phyloP scores from a whole-genome alignment of 23 tunicate genomes.

The Trididemnum clinides region DNA sequence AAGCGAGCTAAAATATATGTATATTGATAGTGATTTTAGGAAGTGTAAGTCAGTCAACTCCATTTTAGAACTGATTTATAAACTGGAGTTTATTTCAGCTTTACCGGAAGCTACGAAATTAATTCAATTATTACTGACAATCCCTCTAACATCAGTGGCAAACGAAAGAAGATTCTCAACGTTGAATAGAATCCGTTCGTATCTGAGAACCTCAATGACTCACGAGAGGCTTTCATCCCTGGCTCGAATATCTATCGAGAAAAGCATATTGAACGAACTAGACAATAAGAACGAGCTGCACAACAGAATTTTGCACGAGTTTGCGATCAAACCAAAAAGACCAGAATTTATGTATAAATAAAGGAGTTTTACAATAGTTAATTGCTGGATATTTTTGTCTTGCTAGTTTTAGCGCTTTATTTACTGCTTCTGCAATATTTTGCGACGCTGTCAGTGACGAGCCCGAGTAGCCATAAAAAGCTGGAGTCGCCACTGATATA shows the following conservation, averaged over 20 bases:
- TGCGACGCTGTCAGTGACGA: constrained; percentile 2
- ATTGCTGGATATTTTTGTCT: background rate
- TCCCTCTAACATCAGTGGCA: no score
- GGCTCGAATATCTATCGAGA: constrained; percentile 32
- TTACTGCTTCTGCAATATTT: background rate
- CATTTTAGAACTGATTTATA: background rate
- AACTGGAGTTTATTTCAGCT: no score
- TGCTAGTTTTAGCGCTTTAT: background rate
- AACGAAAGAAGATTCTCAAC: no score
- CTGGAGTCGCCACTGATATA: constrained; percentile 27
- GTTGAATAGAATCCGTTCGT: no score
- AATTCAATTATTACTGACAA: no score
- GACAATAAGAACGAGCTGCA: constrained; percentile 27
- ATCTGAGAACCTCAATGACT: no score
- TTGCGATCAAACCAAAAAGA: constrained; percentile 36
- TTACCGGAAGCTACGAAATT: background rate
- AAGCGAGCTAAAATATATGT: constrained; percentile 11
- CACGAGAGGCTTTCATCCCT: constrained; percentile 26
- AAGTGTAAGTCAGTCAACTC: background rate
- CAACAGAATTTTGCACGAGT: constrained; percentile 27
- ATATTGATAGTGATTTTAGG: background rate
- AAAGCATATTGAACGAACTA: constrained; percentile 19
- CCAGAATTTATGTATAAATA: constrained; percentile 22
- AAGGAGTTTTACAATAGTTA: background rate
- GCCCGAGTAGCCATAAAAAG: constrained; percentile 23